Evolutionary conservation across 2,888 invertebrate species (phyloP).

Genomic region (Drosophila planitibia): DNA sequence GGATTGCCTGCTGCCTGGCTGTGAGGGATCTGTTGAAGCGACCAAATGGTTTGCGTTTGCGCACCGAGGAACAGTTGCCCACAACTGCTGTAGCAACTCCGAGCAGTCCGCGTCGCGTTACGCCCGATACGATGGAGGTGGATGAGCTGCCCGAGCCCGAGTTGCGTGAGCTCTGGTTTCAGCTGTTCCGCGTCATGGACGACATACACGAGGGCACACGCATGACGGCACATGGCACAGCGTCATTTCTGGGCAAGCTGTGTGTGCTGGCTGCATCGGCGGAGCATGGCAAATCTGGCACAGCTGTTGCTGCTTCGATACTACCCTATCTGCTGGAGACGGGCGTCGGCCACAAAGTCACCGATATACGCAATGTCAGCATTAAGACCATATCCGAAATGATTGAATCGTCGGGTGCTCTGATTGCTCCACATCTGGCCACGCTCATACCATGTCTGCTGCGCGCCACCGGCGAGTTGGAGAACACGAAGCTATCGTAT

Average conservation of each 20-base stretch:
- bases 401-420: conserved; percentile 91
- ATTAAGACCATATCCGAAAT: conserved; percentile 94
- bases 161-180: conserved; percentile 88
- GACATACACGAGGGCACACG: conserved; percentile 96
- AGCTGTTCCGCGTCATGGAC: conserved; percentile 96
- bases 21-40: conserved; percentile 93
- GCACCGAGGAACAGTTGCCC: conserved; percentile 74
- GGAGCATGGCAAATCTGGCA: conserved; percentile 90
- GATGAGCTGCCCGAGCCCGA: conserved; percentile 85
- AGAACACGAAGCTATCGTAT: conserved; percentile 92
- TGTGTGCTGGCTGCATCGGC: conserved; percentile 90
- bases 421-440: conserved; percentile 92
- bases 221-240: conserved; percentile 90
- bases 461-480: conserved; percentile 94
- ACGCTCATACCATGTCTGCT: conserved; percentile 93
- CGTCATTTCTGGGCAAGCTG: conserved; percentile 91
- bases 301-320: conserved; percentile 90
- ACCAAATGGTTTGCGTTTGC: conserved; percentile 82
- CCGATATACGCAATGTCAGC: conserved; percentile 92
- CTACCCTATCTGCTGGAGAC: conserved; percentile 92
- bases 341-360: conserved; percentile 92
- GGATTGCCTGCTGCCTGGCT: conserved; percentile 96
- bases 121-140: conserved; percentile 59
- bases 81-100: not conserved
- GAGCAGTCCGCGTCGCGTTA: conserved; percentile 20